Evolutionary conservation across 2,797 vertebrate genomes (phyloP).

Genomic region (Eutrigla gurnardus): DNA sequence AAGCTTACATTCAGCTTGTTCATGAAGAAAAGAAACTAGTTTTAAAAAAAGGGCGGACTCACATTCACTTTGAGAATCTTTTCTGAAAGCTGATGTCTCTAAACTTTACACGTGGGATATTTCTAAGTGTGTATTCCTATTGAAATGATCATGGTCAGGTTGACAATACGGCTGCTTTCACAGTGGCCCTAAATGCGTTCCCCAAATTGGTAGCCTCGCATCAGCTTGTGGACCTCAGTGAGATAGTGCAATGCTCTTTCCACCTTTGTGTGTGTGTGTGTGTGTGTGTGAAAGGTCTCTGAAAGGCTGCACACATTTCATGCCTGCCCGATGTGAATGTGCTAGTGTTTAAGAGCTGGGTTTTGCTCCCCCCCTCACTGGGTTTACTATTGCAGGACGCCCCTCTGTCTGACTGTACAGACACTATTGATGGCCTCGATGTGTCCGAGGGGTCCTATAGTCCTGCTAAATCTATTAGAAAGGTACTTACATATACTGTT

Average conservation of each 20-base stretch:
- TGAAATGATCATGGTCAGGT: background rate
- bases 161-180: background rate
- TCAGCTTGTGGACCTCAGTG: background rate
- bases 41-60: background rate
- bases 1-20: background rate
- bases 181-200: background rate
- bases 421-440: conserved; percentile 99
- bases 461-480: conserved; percentile 98
- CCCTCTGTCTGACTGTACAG: conserved; percentile 99
- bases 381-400: conserved; percentile 98
- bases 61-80: background rate
- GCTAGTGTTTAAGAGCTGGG: conserved; percentile 72
- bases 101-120: background rate
- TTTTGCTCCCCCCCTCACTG: conserved; percentile 89
- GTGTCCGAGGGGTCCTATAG: conserved; percentile 96
- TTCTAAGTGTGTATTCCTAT: background rate
- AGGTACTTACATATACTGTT: conserved; percentile 87
- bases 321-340: conserved; percentile 58
- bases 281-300: conserved; percentile 54
- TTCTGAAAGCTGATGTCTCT: background rate
- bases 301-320: conserved; percentile 35
- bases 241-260: conserved; percentile 44
- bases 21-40: background rate
- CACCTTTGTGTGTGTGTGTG: conserved; percentile 56
- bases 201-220: background rate